Evolutionary conservation across 2,113 vertebrate species (phyloP), one percentile per base, ranked within the genome.

Genomic region (Ceyx cyanopectus): DNA sequence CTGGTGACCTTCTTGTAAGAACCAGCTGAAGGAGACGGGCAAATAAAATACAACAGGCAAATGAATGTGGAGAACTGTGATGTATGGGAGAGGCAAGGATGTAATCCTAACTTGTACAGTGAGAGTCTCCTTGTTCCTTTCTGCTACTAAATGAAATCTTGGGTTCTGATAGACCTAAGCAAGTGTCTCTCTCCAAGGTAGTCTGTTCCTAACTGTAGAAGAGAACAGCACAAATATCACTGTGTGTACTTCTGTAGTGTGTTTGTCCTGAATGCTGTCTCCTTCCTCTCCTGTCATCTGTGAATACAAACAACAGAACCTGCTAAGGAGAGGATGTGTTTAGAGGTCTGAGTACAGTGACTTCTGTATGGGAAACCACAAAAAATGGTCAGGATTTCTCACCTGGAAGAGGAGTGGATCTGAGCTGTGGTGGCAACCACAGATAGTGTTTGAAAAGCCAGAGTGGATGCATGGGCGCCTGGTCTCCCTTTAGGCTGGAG

Each of bases 401-500:
- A 70, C 22, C 51, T 81, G 61, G 37, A 68, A 62, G 53, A 70
- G 65, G 17, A 84, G 41, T 8, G 57, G 69, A 74, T 60, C 22
- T 9, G 30, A 73, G 51, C 67, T 75, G 57, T 30, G 34, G 37
- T 74, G 17, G 26, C 81, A 69, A 69, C 53, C 0, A 0, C 43
- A 61, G n/a, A 10, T 37, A 26, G 21, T 1, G 1, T 23, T 78
- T 51, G 75, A 75, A 40, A 67, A 85, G 51, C 53, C n/a, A 70
- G 0, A 0, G 0, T 23, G 61, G 69, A 29, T 45, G 30, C 11
- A 10, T n/a, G 40, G 32, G 43, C 51, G 37, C 12, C 60, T 29
- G 26, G 14, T 45, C 27, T 67, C 3, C 21, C 57, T 62, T 66
- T 18, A 54, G 37, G 27, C 74, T 89, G 74, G 30, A 27, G 19